phyloP scores from a whole-genome alignment of 2,113 vertebrate species.

The Eublepharis macularius region DNA sequence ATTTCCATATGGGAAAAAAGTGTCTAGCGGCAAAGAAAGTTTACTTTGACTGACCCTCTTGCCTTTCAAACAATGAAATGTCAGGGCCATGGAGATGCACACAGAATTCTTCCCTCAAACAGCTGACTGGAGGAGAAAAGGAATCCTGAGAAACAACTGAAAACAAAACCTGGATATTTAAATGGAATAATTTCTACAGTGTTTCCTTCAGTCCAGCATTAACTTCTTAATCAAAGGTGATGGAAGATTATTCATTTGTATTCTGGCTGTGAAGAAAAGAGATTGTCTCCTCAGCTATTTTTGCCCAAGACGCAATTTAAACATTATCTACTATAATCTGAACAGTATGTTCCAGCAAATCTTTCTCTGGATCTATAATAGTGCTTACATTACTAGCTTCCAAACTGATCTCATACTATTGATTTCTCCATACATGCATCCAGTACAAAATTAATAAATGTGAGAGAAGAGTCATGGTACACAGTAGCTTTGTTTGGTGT shows the following conservation, averaged over 20 bases:
- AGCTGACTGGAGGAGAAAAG: constrained; percentile 20
- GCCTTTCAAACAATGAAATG: constrained; percentile 53
- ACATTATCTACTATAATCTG: too few relatives aligned
- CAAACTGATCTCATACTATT: too few relatives aligned
- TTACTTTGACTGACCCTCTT: constrained; percentile 63
- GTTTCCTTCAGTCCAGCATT: constrained; percentile 32
- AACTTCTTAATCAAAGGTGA: constrained; percentile 20
- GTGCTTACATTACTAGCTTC: too few relatives aligned
- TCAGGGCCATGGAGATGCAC: constrained; percentile 33
- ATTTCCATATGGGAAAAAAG: constrained; percentile 48
- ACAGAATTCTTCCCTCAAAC: constrained; percentile 6
- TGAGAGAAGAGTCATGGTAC: too few relatives aligned
- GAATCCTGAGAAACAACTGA: constrained; percentile 28
- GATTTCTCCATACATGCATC: too few relatives aligned
- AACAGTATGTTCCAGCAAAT: too few relatives aligned
- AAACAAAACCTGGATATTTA: constrained; percentile 44
- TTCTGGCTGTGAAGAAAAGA: constrained; percentile 19
- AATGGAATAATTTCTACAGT: constrained; percentile 15
- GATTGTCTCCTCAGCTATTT: background rate
- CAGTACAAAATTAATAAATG: too few relatives aligned
- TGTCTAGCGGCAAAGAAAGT: constrained; percentile 10
- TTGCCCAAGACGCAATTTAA: too few relatives aligned
- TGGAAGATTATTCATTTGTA: constrained; percentile 1
- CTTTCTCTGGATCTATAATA: too few relatives aligned
- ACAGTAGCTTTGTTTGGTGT: too few relatives aligned